Percentiles rank a stretch among this genome's conserved stretches.
Evolutionary conservation across 2,797 vertebrate genomes (phyloP).

Genomic region (Meda fulgida): DNA sequence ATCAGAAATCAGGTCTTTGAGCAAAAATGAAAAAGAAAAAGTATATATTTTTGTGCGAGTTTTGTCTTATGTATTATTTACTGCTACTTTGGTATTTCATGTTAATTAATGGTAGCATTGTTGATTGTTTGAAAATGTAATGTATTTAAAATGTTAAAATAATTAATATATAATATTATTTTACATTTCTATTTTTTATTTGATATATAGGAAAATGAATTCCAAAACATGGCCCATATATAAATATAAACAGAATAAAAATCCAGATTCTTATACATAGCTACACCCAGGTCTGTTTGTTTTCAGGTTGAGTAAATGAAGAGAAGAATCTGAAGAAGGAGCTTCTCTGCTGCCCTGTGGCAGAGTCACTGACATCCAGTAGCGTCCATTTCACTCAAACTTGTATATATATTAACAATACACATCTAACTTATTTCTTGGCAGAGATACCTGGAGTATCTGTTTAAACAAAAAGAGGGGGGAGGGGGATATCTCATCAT

Average conservation of each 20-base stretch:
- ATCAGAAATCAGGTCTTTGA: neutral
- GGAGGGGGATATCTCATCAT: too few species aligned
- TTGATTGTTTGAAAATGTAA: neutral
- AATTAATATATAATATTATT: neutral
- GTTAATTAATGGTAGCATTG: neutral
- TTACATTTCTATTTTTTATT: too few species aligned
- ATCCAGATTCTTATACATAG: neutral
- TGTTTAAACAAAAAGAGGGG: neutral
- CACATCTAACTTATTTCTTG: constrained; percentile 11
- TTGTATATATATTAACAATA: neutral
- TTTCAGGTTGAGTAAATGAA: neutral
- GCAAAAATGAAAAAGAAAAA: neutral
- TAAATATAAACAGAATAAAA: neutral
- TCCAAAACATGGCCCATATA: too few species aligned
- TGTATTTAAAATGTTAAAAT: neutral
- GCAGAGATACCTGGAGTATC: neutral
- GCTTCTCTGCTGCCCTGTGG: constrained; percentile 21
- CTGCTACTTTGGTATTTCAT: neutral
- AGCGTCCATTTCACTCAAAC: neutral
- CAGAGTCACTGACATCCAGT: constrained; percentile 9
- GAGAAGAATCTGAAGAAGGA: constrained; percentile 15
- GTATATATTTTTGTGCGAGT: too few species aligned
- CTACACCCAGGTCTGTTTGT: constrained; percentile 15
- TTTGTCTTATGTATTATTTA: neutral
- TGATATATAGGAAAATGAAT: too few species aligned